phyloP scores from a whole-genome alignment of 2,113 vertebrate genomes.

The Labeo rohita region DNA sequence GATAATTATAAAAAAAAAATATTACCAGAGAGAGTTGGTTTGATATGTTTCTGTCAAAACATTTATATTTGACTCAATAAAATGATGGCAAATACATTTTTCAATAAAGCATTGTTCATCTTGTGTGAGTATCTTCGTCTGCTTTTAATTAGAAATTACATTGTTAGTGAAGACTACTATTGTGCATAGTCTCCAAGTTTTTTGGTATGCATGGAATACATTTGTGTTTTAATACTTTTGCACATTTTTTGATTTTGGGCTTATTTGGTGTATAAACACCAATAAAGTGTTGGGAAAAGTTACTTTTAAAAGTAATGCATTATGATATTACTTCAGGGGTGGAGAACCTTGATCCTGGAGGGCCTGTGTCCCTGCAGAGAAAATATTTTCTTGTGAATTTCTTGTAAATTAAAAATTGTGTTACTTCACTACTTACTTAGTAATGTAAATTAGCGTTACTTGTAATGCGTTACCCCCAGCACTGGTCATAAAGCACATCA shows the following conservation, averaged over 20 bases:
- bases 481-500: not conserved
- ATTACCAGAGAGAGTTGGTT: not conserved
- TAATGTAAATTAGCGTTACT: too few relatives aligned
- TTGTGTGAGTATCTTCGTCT: not conserved
- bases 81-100: not conserved
- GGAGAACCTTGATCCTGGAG: too few relatives aligned
- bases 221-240: not conserved
- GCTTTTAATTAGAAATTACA: not conserved
- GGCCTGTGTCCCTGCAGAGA: too few relatives aligned
- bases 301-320: too few relatives aligned
- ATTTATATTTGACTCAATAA: constrained; percentile 2
- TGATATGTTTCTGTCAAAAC: not conserved
- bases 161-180: not conserved
- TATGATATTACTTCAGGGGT: too few relatives aligned
- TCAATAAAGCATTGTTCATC: not conserved
- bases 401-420: too few relatives aligned
- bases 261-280: not conserved
- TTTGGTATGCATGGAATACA: not conserved
- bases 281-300: too few relatives aligned
- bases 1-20: not conserved
- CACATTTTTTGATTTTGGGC: not conserved
- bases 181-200: not conserved
- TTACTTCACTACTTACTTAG: too few relatives aligned
- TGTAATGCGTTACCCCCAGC: too few relatives aligned
- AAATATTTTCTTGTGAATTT: too few relatives aligned